Evolutionary conservation across 2,113 vertebrate genomes (phyloP).

Genomic region (Ophthalmolycus amberensis): DNA sequence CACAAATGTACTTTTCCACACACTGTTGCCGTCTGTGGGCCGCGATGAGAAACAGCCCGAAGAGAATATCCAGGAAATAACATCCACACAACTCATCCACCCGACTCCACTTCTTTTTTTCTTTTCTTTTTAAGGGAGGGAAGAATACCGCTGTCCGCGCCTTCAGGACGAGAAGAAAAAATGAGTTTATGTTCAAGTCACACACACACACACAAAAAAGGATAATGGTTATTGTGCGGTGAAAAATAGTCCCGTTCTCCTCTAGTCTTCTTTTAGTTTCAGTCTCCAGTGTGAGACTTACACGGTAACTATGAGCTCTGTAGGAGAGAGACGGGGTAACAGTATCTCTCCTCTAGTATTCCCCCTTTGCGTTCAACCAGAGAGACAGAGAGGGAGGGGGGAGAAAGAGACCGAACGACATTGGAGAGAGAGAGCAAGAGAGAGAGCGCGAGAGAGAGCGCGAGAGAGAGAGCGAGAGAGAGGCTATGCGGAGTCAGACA

Average conservation of each 20-base stretch:
- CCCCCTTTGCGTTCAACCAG: constrained; percentile 45
- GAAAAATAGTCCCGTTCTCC: constrained; percentile 30
- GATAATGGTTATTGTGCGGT: neutral
- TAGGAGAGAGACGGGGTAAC: constrained; percentile 56
- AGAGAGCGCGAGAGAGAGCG: constrained; percentile 29
- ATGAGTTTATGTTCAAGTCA: constrained; percentile 44
- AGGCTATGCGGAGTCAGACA: constrained; percentile 51
- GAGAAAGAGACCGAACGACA: neutral
- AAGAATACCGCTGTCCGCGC: constrained; percentile 2
- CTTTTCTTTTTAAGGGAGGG: neutral
- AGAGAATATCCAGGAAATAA: constrained; percentile 66
- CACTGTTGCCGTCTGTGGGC: constrained; percentile 69
- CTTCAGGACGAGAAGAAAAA: constrained; percentile 8
- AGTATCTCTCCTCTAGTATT: constrained; percentile 58
- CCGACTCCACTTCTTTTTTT: constrained; percentile 34
- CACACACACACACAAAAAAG: constrained; percentile 18
- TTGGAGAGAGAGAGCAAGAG: neutral
- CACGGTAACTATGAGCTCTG: constrained; percentile 41
- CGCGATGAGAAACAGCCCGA: constrained; percentile 52
- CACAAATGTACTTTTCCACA: constrained; percentile 69
- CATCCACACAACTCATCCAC: constrained; percentile 72
- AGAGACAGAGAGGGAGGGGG: constrained; percentile 2
- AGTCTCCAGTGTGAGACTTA: constrained; percentile 55
- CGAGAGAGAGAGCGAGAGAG: constrained; percentile 35
- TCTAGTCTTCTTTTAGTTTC: constrained; percentile 45